Evolutionary conservation across 2,888 invertebrate species (phyloP).

Genomic region (Hyalella azteca): DNA sequence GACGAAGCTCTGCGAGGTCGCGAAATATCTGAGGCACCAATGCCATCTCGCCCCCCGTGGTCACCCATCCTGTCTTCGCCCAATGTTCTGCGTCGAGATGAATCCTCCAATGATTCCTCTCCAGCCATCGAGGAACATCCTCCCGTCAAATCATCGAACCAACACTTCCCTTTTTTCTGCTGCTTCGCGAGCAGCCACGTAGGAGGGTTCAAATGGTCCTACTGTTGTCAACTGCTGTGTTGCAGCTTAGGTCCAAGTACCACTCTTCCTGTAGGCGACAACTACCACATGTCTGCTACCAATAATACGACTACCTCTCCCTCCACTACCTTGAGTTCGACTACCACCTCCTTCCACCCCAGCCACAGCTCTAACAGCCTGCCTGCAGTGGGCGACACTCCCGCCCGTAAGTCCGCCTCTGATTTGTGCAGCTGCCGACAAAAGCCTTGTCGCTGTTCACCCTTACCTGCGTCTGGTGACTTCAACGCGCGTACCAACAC

Average conservation of each 20-base stretch:
- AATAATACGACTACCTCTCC: not conserved
- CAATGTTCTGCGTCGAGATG: too few species aligned
- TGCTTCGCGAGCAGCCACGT: not conserved
- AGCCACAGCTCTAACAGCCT: slow-evolving; percentile 17
- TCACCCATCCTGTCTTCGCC: too few species aligned
- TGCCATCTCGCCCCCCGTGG: too few species aligned
- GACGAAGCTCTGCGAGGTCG: too few species aligned
- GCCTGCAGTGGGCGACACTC: not conserved
- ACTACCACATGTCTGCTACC: not conserved
- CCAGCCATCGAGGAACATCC: not conserved
- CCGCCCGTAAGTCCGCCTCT: not conserved
- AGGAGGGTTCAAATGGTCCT: not conserved
- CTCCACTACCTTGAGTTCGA: not conserved
- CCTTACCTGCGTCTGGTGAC: not conserved
- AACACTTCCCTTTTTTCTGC: not conserved
- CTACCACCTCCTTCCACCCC: slow-evolving; percentile 3
- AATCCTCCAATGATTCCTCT: not conserved
- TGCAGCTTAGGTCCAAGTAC: not conserved
- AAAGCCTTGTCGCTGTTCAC: not conserved
- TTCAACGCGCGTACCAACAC: not conserved
- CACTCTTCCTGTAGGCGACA: not conserved
- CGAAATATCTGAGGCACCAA: too few species aligned
- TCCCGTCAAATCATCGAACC: not conserved
- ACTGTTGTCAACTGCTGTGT: not conserved
- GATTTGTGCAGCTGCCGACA: not conserved